These are phyloP conservation scores for Heterodera filipjevi DNA, from an alignment of 2,888 invertebrate genomes.

Conservation along the genomic window DNA sequence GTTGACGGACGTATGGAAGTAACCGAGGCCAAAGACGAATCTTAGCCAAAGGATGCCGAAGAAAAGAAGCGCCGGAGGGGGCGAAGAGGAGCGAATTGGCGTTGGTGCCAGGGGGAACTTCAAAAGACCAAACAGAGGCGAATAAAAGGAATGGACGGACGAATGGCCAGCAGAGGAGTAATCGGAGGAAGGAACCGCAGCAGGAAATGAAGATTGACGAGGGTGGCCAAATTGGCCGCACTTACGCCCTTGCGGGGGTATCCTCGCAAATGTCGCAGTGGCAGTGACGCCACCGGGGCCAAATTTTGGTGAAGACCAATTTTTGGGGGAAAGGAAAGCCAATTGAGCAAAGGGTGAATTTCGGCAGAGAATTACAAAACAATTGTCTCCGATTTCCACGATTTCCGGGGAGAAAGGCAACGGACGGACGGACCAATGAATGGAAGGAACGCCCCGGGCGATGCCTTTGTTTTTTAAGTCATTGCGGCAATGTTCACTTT, in stretches of 20 bases:
- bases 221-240: conserved; percentile 7
- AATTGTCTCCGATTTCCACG: background rate
- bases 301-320: background rate
- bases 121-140: background rate
- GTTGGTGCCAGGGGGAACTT: background rate
- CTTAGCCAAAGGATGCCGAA: background rate
- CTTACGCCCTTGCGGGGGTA: background rate
- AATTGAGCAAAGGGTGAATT: background rate
- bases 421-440: background rate
- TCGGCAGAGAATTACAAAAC: conserved; percentile 6
- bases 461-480: background rate
- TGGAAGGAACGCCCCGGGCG: background rate
- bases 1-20: background rate
- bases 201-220: conserved; percentile 11
- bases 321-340: background rate
- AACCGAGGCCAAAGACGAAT: background rate
- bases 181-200: background rate
- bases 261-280: background rate
- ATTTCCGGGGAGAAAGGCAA: background rate
- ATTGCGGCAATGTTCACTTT: background rate
- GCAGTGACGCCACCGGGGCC: background rate
- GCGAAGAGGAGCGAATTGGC: background rate
- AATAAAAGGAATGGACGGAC: background rate
- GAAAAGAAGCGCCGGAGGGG: background rate
- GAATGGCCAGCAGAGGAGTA: background rate